Base-by-base conservation (phyloP, 2,797 vertebrate genomes). In the Neomorphus geoffroyi region DNA sequence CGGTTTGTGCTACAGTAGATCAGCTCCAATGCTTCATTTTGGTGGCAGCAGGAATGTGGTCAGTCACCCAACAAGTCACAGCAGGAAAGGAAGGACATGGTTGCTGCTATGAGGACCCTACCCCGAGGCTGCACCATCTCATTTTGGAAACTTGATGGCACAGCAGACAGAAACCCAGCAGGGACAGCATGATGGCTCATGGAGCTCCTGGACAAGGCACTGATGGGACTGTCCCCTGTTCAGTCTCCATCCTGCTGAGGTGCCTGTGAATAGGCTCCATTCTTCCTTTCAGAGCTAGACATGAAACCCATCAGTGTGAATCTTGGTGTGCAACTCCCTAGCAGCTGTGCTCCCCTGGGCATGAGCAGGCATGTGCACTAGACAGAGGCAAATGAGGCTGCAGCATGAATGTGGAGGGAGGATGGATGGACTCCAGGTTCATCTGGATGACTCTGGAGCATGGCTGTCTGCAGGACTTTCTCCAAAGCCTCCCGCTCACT, bases 131-230 rank as follows among this genome's bases (percentile, higher is more conserved):
- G 56, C 60, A 57, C 30, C 37, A 78, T 23, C 64, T 87, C 8
- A 30, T 82, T 51, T 75, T 66, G 79, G 64, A 56, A 77, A 74
- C 43, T 3, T 18, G 30, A 26, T 53, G 45, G 32, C 64, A 73
- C 78, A 62, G n/a, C 51, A 62, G n/a, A 35, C 3, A 69, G 74
- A 81, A 43, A 72, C 11, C 14, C 41, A 33, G 41, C 4, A 4
- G n/a, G n/a, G 46, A 30, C n/a, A 57, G 54, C 0, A 7, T 3
- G 8, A 62, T 0, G 0, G 39, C 69, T 82, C 66, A 43, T 2
- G 9, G 43, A 60, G 48, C 48, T 95, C 46, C 74, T 80, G 85
- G 74, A 37, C 24, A 39, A 94, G 33, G 43, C 21, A 61, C 7
- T 10, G 30, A 46, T 39, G 22, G 13, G 21, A 5, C 26, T 86